These are phyloP conservation scores for Scolanthus callimorphus DNA, from an alignment of 92 coral and sea anemone species.

Conservation along the genomic window DNA sequence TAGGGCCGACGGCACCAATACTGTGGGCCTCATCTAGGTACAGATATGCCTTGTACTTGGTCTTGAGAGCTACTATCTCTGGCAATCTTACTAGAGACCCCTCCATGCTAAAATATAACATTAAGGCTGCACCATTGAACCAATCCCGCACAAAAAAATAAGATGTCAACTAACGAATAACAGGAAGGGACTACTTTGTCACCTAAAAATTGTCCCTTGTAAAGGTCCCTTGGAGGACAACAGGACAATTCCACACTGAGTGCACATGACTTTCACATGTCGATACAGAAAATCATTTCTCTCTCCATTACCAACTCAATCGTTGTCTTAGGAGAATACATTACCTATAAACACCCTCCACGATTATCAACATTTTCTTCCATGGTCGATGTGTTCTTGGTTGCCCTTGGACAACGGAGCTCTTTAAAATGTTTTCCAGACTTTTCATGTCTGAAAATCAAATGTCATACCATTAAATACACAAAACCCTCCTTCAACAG, in stretches of 20 bases:
- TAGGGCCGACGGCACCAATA: slow-evolving; percentile 92
- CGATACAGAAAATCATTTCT: too few relatives aligned
- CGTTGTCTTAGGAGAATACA: too few relatives aligned
- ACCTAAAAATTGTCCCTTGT: too few relatives aligned
- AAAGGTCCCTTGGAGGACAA: too few relatives aligned
- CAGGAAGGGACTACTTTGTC: too few relatives aligned
- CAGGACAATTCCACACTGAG: too few relatives aligned
- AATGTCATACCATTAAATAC: too few relatives aligned
- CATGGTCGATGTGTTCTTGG: slow-evolving; percentile 95
- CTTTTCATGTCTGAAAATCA: slow-evolving; percentile 70
- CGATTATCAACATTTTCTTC: slow-evolving; percentile 90
- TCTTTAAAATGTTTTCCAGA: slow-evolving; percentile 75
- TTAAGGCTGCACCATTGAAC: too few relatives aligned
- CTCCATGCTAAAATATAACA: slow-evolving; percentile 88
- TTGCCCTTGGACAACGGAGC: slow-evolving; percentile 94
- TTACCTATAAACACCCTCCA: slow-evolving; percentile 98
- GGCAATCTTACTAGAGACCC: slow-evolving; percentile 92
- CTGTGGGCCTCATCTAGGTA: slow-evolving; percentile 99
- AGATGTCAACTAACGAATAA: too few relatives aligned
- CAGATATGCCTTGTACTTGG: slow-evolving; percentile 96
- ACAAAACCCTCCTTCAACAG: background rate
- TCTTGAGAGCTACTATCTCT: slow-evolving; percentile 89
- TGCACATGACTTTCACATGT: too few relatives aligned
- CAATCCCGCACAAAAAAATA: too few relatives aligned
- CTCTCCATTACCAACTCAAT: too few relatives aligned